Base-by-base conservation (phyloP, 2,113 vertebrate genomes). In the Trematocara zebra region DNA sequence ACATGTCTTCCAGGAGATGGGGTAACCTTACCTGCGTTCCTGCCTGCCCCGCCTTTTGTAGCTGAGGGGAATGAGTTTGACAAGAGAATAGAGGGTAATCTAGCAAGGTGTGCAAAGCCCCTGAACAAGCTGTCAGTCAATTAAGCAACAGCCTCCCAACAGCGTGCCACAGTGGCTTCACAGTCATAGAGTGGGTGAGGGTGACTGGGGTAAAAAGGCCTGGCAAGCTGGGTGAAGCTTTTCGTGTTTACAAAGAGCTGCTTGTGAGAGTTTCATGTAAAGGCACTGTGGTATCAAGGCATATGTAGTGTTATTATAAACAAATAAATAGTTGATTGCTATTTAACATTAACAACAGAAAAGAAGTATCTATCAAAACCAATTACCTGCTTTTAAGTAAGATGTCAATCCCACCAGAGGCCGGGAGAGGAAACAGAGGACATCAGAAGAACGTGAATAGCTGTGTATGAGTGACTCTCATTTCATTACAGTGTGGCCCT, bases 31-130 rank as follows among this genome's bases (percentile, higher is more conserved):
- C 96, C 96, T 97, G 96, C 51, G 89, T 87, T 96, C 94, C 96
- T 88, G 96, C 93, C 82, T 95, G 95, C 93, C 96, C 96, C 95
- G 96, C 95, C 95, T 96, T 97, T 97, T 96, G 96, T 96, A 97
- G 96, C 96, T 97, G 94, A 96, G 89, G 95, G 96, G 91, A 94
- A 93, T 94, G 94, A 92, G 95, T 96, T 96, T 95, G 95, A 96
- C 95, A 96, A 96, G 94, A 96, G 95, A 96, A 95, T 96, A 95
- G 89, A 96, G 95, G 91, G 92, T 95, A 95, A 95, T 95, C 95
- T 95, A 94, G 96, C 93, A 96, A 92, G 47, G 90, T 91, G 93
- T 92, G 94, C 94, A 96, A 93, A 95, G 88, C 88, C 86, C 84
- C 85, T 26, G 67, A 92, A 94, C 87, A 94, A 92, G 76, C 89